These are phyloP conservation scores for Microcebus lehilahytsara DNA, from an alignment of 2,113 vertebrate genomes.

Conservation along the genomic window DNA sequence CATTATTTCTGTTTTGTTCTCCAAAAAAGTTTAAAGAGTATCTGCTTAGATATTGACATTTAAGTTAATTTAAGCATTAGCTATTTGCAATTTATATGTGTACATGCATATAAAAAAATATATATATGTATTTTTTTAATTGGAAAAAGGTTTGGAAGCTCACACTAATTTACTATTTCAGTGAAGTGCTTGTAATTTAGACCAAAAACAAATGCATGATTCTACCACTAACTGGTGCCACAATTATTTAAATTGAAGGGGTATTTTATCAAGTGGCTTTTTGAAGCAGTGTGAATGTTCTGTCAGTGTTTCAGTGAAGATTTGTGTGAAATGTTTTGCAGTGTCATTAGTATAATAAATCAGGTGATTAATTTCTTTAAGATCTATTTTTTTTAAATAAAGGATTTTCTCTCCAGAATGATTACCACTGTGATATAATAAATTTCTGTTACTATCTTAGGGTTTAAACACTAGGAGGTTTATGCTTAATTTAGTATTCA, in stretches of 20 bases:
- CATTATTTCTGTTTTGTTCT: conserved; percentile 1
- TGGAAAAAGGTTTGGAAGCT: not conserved
- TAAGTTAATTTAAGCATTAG: not conserved
- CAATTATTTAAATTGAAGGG: not conserved
- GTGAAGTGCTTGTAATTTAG: not conserved
- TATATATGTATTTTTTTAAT: not conserved
- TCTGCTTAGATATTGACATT: not conserved
- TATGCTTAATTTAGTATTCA: not conserved
- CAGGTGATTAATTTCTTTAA: not conserved
- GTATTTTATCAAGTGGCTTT: not conserved
- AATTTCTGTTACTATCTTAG: not conserved
- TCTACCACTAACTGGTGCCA: not conserved
- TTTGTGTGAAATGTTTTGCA: not conserved
- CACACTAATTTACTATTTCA: conserved; percentile 10
- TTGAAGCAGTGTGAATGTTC: not conserved
- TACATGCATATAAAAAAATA: not conserved
- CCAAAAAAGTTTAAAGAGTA: not conserved
- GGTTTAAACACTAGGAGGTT: not conserved
- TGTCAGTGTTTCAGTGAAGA: not conserved
- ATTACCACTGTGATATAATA: not conserved
- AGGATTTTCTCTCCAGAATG: not conserved
- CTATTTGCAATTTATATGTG: not conserved
- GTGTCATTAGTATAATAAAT: not conserved
- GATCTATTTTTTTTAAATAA: not conserved
- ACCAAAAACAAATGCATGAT: not conserved